phyloP scores from a whole-genome alignment of 1,140 invertebrate genomes.

The Spodoptera litura region DNA sequence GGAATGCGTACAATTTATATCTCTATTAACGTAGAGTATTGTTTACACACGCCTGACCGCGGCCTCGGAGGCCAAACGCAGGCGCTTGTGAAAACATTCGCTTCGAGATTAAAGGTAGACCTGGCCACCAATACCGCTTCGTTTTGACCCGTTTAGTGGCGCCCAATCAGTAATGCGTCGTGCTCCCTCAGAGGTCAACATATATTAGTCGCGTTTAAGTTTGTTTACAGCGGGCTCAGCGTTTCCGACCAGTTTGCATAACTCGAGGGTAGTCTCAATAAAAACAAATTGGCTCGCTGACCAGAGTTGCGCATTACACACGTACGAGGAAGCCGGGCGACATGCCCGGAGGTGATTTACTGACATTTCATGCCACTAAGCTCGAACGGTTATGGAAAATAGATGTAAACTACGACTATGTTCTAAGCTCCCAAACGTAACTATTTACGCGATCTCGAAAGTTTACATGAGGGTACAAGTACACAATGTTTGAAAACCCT shows the following conservation, averaged over 20 bases:
- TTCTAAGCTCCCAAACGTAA: slow-evolving; percentile 32
- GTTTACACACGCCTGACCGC: slow-evolving; percentile 77
- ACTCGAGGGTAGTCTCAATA: slow-evolving; percentile 83
- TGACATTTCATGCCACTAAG: slow-evolving; percentile 64
- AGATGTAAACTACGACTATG: slow-evolving; percentile 51
- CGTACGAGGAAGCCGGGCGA: slow-evolving; percentile 81
- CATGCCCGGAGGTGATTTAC: slow-evolving; percentile 78
- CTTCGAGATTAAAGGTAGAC: slow-evolving; percentile 79
- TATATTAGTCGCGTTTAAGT: slow-evolving; percentile 68
- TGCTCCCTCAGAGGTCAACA: slow-evolving; percentile 60
- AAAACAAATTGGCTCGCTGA: slow-evolving; percentile 83
- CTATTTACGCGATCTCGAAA: slow-evolving; percentile 1
- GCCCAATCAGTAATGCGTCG: slow-evolving; percentile 49
- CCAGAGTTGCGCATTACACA: slow-evolving; percentile 80
- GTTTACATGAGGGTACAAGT: neutral
- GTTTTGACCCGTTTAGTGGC: slow-evolving; percentile 54
- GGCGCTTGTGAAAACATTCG: slow-evolving; percentile 80
- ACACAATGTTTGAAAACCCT: neutral
- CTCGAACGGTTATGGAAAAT: slow-evolving; percentile 55
- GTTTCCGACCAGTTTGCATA: slow-evolving; percentile 83
- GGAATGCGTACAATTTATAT: slow-evolving; percentile 81
- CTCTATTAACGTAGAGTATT: slow-evolving; percentile 83
- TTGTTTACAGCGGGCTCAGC: slow-evolving; percentile 82
- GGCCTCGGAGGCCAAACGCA: slow-evolving; percentile 68
- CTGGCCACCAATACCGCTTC: slow-evolving; percentile 58